Evolutionary conservation across 2,113 vertebrate genomes (phyloP), one percentile per base, ranked within the genome.

Genomic region (Tichodroma muraria): DNA sequence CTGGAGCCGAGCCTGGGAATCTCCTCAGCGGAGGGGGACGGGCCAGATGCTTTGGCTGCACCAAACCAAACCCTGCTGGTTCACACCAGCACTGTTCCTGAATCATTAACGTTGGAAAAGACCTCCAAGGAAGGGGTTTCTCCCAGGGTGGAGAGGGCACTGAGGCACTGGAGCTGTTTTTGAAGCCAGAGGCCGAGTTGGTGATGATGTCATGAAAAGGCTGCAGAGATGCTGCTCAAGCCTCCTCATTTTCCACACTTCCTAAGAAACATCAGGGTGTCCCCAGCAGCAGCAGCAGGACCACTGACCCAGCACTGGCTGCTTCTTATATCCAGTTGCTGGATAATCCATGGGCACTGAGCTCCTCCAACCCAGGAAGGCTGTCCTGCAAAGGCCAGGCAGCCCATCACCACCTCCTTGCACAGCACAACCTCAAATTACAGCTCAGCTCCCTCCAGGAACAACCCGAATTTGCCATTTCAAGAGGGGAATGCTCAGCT

Each of bases 111-210:
- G 8, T 2, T 10, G 69, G 86, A 24, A n/a, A 60, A 38, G 13
- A 52, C 10, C 63, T 10, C 70, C 20, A 19, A 77, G 5, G 21
- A 76, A 57, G 30, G 52, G 42, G 13, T 19, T 81, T 78, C 31
- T 65, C 13, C 60, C 4, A 2, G 8, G 19, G 15, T 21, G 52
- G 21, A 45, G 37, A 27, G 7, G 61, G 13, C 24, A 11, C 15
- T 5, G 50, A 63, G 80, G 50, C 25, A 72, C 53, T 2, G 10
- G 73, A 69, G 78, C 18, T 71, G 73, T 6, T 70, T 18, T 11
- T 11, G 59, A 45, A 72, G 52, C 13, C 44, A 42, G 20, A 71
- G 4, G 53, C 13, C 0, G 5, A 13, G 17, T 0, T 42, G 37
- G 54, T 7, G 44, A 72, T 57, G 22, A 49, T 1, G 9, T 6